Percentiles rank a stretch among this genome's conserved stretches.
Conservation (phyloP, 2,113 vertebrate species). For the Calidris pygmaea region DNA sequence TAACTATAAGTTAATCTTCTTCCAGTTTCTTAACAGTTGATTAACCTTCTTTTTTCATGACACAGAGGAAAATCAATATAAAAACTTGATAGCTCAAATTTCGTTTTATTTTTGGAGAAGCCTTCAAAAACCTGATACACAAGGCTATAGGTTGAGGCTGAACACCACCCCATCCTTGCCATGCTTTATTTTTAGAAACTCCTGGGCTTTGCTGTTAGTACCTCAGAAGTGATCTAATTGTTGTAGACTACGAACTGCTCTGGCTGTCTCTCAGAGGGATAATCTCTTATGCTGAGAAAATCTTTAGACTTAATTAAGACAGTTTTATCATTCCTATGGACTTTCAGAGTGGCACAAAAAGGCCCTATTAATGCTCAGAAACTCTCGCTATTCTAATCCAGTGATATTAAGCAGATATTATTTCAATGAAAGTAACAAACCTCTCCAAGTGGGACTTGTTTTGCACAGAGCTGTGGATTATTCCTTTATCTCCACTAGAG, state of each 20-base stretch:
- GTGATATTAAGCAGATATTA: background rate
- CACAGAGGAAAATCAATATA: background rate
- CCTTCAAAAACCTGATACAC: background rate
- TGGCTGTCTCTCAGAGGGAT: background rate
- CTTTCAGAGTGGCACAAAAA: conserved; percentile 27
- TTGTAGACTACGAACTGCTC: conserved; percentile 31
- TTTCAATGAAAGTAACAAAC: background rate
- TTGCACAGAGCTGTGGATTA: background rate
- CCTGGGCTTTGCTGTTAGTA: background rate
- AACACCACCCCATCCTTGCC: background rate
- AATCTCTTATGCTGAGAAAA: conserved; percentile 46
- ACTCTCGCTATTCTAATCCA: background rate
- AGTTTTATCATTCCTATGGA: conserved; percentile 47
- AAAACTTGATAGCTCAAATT: background rate
- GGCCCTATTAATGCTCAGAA: background rate
- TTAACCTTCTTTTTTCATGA: background rate
- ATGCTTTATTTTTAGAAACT: background rate
- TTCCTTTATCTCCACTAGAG: background rate
- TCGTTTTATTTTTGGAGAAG: conserved; percentile 2
- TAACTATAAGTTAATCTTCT: background rate
- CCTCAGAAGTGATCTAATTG: conserved; percentile 12
- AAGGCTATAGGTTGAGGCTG: background rate
- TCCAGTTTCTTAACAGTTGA: background rate
- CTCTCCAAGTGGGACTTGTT: background rate
- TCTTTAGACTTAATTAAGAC: conserved; percentile 56